Evolutionary conservation across 2,888 invertebrate genomes (phyloP).

Genomic region (Danaus chrysippus): DNA sequence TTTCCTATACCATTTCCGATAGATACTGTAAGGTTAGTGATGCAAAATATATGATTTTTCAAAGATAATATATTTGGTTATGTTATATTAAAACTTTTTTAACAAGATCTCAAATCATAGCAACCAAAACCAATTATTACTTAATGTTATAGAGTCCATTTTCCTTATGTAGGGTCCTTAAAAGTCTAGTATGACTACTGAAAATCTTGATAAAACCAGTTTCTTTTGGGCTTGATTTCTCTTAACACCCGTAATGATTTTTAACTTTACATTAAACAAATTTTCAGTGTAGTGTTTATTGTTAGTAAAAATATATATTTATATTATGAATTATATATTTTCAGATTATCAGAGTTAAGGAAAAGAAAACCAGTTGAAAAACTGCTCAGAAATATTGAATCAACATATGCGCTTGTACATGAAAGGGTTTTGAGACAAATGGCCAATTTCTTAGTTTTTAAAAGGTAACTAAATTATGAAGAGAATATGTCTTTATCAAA

Average conservation of each 20-base stretch:
- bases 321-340: constrained; percentile 23
- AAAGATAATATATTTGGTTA: no score
- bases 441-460: constrained; percentile 82
- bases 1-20: constrained; percentile 50
- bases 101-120: no score
- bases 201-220: no score
- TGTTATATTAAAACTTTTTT: no score
- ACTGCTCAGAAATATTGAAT: constrained; percentile 67
- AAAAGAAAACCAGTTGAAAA: constrained; percentile 51
- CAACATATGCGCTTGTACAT: constrained; percentile 84
- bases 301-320: background rate
- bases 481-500: background rate
- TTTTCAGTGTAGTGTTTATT: background rate
- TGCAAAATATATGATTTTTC: background rate
- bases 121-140: no score
- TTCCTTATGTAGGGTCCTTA: no score
- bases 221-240: no score
- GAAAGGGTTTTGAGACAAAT: constrained; percentile 81
- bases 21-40: constrained; percentile 42
- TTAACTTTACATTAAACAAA: background rate
- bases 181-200: no score
- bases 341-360: constrained; percentile 57
- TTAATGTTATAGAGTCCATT: no score
- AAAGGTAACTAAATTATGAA: constrained; percentile 52
- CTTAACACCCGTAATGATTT: background rate